Base-by-base conservation (phyloP, 64 coral and sea anemone species). In the Montipora foliosa region DNA sequence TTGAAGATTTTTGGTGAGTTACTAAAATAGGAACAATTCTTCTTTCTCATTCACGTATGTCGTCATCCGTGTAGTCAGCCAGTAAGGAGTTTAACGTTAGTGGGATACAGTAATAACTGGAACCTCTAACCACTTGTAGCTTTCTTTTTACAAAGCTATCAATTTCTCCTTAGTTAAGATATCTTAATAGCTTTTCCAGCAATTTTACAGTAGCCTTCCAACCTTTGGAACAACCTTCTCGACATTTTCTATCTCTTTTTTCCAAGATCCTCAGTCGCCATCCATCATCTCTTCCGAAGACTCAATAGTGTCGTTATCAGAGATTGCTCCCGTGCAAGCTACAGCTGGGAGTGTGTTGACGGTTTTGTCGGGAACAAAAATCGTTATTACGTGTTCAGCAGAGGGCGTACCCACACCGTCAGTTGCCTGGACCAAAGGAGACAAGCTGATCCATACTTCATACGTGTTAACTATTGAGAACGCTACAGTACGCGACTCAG, bases 1-100 rank as follows among this genome's bases (percentile, higher is more conserved):
- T 73, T 98, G 45, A 89, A 93, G 59, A 77, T 98, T 12, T 60
- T 91, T 75, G 94, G 96, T 98, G 46, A 82, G 96, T 67, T 62
- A 13, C 72, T 61, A 47, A 20, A 6, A 55, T 10, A 55, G 0
- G 61, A 64, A 64, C 61, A 64, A 71, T 71, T 24, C 14, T 19
- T 6, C 20, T n/a, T 71, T 15, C 4, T 24, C 17, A 24, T 71
- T 24, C 68, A 15, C 21, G 4, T 71, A 6, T 71, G 17, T 29
- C 20, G 5, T 37, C 37, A 37, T 37, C 37, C 37, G 37, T 37
- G 37, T 37, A 37, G 37, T 37, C 37, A 37, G 37, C 37, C 37
- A 37, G 37, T 37, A 37, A 37, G 1, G 37, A 37, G 37, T 37
- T 37, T 37, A 37, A 37, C 37, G 37, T 37, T 37, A 37, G 37